phyloP scores from a whole-genome alignment of 2,113 vertebrate genomes.

The Zosterops borbonicus region DNA sequence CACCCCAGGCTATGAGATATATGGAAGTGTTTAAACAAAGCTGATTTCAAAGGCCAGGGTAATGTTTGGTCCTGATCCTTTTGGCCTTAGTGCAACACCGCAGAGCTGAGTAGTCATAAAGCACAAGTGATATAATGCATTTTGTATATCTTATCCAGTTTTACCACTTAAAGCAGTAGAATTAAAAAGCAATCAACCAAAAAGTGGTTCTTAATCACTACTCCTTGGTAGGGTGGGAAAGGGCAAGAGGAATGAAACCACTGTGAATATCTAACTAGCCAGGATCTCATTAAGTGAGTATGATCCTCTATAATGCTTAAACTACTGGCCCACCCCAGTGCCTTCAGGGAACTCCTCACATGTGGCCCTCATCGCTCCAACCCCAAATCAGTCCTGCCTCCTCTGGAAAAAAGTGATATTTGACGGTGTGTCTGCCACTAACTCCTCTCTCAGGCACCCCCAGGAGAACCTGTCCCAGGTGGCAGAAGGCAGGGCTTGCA shows the following conservation, averaged over 20 bases:
- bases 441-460: neutral
- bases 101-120: neutral
- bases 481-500: neutral
- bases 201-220: conserved; percentile 7
- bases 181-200: conserved; percentile 50
- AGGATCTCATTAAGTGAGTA: neutral
- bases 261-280: conserved; percentile 3
- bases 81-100: neutral
- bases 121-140: neutral
- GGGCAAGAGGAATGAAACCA: conserved; percentile 1
- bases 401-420: neutral
- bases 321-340: neutral
- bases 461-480: neutral
- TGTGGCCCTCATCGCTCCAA: neutral
- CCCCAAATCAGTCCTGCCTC: neutral
- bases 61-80: conserved; percentile 8
- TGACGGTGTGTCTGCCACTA: neutral
- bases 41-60: neutral
- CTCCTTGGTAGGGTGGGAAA: conserved; percentile 22
- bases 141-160: neutral
- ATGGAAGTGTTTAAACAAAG: neutral
- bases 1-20: neutral
- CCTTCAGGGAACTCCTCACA: neutral
- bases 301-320: neutral
- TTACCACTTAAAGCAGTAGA: neutral